Evolutionary conservation across 2,797 vertebrate species (phyloP), one percentile per base, ranked within the genome.

Genomic region (Lacerta bilineata): DNA sequence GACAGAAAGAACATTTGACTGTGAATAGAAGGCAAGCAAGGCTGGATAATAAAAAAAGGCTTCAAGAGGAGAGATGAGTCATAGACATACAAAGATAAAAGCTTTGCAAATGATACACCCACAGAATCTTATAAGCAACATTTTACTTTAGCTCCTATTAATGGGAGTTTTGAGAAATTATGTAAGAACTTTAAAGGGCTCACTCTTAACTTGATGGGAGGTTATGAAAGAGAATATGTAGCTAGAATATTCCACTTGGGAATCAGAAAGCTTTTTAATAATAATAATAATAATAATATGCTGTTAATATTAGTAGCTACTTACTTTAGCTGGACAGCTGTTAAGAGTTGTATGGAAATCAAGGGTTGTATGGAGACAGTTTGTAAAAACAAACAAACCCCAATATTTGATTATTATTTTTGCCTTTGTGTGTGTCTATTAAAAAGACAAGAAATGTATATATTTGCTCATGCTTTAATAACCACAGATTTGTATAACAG

Each of bases 71-170:
- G 3, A 29, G 50, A 50, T 90, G 89, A 87, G 76, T 90, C 85
- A 87, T n/a, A 74, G 75, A 50, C n/a, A 61, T 75, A 87, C 59
- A 86, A 66, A 81, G 66, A 64, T 76, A 80, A 91, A 84, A 78
- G 78, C 46, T 76, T 81, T 46, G 64, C 83, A 85, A 88, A 88
- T 64, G 75, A 66, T 85, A 78, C 79, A 33, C 79, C 79, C 77
- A 83, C 87, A 33, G 25, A 43, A 85, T 91, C 74, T 55, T 82
- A 46, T 72, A 39, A 82, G 46, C 29, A 46, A 64, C 72, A 71
- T 80, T 80, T 46, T 27, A 50, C 29, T 71, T 80, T 84, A 41
- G 78, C 79, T 88, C 6, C 33, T 84, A 72, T 69, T 41, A 59
- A 33, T 79, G 39, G 20, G 59, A 23, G 18, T 68, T 20, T 85